Percentiles rank a stretch among this genome's conserved stretches.
Evolutionary conservation across 2,113 vertebrate genomes (phyloP).

Genomic region (Castor canadensis): DNA sequence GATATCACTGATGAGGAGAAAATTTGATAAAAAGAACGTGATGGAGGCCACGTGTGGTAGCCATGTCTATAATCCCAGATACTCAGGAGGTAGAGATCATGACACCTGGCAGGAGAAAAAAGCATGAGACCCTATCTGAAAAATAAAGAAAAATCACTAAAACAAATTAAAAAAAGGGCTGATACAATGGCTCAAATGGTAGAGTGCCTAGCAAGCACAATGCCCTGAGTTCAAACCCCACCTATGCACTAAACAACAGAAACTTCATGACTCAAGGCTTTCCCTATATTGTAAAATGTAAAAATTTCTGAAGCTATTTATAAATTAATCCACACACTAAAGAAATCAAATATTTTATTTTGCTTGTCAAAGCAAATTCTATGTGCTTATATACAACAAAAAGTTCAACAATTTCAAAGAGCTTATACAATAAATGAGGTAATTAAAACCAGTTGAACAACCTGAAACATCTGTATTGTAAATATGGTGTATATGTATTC

Average conservation of each 20-base stretch:
- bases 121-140: too few species aligned
- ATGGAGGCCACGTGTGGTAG: too few species aligned
- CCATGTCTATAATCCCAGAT: too few species aligned
- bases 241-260: not conserved
- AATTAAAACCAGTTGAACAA: not conserved
- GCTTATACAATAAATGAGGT: not conserved
- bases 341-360: not conserved
- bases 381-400: not conserved
- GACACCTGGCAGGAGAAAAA: too few species aligned
- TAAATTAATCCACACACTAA: not conserved
- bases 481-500: not conserved
- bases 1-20: not conserved
- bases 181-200: too few species aligned
- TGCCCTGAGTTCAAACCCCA: too few species aligned
- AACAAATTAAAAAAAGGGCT: too few species aligned
- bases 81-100: too few species aligned
- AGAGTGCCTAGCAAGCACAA: too few species aligned
- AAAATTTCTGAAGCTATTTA: not conserved
- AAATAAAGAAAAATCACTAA: too few species aligned
- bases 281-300: not conserved
- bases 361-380: not conserved
- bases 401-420: not conserved
- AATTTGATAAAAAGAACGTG: too few species aligned
- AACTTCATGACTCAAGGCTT: not conserved
- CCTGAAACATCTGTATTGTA: not conserved